These are phyloP conservation scores for Prionailurus viverrinus DNA, from an alignment of 2,113 vertebrate species.

Conservation along the genomic window DNA sequence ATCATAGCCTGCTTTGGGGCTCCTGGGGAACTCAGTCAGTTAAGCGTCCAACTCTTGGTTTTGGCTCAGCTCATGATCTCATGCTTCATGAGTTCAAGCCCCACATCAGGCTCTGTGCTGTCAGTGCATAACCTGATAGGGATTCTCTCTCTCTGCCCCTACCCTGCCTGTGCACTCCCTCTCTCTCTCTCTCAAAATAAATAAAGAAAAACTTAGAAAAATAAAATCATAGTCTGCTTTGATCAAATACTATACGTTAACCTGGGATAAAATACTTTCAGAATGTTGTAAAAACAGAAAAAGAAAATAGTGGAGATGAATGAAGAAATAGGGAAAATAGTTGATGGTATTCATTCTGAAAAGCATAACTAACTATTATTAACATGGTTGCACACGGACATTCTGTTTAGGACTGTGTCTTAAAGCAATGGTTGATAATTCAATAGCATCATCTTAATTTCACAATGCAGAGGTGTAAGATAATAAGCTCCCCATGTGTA, in stretches of 20 bases:
- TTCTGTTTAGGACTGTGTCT: neutral
- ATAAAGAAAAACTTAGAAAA: neutral
- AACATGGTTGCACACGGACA: neutral
- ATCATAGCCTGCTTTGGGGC: neutral
- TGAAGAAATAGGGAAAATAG: neutral
- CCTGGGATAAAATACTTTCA: constrained; percentile 14
- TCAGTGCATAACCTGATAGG: no score
- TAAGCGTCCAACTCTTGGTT: neutral
- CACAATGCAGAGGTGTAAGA: neutral
- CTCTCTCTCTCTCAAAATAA: neutral
- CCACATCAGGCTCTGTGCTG: no score
- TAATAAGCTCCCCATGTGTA: neutral
- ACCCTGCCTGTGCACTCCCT: no score
- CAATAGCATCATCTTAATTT: neutral
- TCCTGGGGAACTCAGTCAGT: neutral
- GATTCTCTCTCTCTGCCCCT: no score
- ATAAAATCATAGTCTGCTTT: neutral
- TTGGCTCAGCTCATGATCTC: neutral
- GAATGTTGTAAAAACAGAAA: neutral
- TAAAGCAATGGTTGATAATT: neutral
- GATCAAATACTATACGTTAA: neutral
- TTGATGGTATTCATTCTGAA: neutral
- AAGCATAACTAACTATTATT: neutral
- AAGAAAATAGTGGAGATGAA: neutral
- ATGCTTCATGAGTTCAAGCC: neutral